phyloP scores from a whole-genome alignment of 2,113 vertebrate genomes.

The Eclectus roratus region DNA sequence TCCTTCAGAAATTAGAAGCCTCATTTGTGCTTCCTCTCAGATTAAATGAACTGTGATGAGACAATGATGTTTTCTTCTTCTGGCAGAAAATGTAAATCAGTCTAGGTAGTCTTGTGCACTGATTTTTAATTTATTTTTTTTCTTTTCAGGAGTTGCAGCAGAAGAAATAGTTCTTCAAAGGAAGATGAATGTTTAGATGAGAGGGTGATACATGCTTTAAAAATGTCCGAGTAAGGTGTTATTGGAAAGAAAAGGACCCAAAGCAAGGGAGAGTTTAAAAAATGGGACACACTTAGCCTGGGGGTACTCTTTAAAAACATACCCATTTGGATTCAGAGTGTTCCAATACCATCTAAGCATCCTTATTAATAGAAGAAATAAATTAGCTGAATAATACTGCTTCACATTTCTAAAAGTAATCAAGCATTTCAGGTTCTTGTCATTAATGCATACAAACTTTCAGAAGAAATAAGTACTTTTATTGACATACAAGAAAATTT shows the following conservation, averaged over 20 bases:
- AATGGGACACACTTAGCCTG: not conserved
- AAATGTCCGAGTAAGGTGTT: not conserved
- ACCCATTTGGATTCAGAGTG: not conserved
- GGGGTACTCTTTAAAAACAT: not conserved
- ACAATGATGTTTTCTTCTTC: not conserved
- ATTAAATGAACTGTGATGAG: conserved; percentile 17
- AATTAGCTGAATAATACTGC: not conserved
- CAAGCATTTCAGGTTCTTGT: not conserved
- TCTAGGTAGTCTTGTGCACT: not conserved
- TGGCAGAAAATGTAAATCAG: not conserved
- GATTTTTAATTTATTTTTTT: not conserved
- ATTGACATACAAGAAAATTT: not conserved
- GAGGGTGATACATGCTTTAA: not conserved
- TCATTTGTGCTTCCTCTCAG: not conserved
- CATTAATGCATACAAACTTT: not conserved
- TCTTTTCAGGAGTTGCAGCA: not conserved
- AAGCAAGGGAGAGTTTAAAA: not conserved
- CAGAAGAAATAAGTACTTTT: not conserved
- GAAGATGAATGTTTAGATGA: not conserved
- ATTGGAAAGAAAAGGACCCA: not conserved
- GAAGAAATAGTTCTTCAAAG: not conserved
- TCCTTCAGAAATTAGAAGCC: conserved; percentile 1
- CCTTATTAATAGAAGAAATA: conserved; percentile 1
- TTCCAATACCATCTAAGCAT: not conserved
- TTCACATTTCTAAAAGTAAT: not conserved